phyloP scores from a whole-genome alignment of 1,140 invertebrate genomes.

The Drosophila guanche region DNA sequence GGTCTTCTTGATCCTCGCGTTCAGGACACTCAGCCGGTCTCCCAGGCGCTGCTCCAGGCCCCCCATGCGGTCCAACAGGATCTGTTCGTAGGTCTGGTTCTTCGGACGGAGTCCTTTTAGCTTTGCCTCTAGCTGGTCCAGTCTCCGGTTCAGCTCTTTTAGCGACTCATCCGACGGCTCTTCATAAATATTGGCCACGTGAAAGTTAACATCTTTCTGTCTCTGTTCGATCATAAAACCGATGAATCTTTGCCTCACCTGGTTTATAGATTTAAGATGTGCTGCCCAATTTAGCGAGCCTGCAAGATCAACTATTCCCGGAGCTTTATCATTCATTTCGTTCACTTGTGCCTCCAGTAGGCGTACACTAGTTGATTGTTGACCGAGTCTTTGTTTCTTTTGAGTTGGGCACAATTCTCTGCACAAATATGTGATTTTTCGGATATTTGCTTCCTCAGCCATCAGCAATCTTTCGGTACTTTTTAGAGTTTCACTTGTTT shows the following conservation, averaged over 20 bases:
- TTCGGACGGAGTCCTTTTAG: too few species aligned
- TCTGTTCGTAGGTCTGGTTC: too few species aligned
- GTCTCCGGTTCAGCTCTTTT: too few species aligned
- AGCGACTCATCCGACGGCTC: too few species aligned
- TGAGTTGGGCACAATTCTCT: neutral
- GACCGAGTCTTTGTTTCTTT: neutral
- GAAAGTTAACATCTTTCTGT: too few species aligned
- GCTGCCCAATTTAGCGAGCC: too few species aligned
- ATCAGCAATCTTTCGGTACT: neutral
- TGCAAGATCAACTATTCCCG: too few species aligned
- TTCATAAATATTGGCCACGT: too few species aligned
- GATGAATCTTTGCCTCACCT: too few species aligned
- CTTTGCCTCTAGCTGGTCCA: too few species aligned
- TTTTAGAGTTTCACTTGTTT: slow-evolving; percentile 1
- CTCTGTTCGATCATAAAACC: too few species aligned
- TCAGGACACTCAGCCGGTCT: neutral
- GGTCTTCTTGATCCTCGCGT: neutral
- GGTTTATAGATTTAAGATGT: too few species aligned
- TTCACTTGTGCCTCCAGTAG: slow-evolving; percentile 15
- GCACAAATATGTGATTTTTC: neutral
- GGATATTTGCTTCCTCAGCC: slow-evolving; percentile 1
- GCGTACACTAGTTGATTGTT: neutral
- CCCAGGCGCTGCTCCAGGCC: slow-evolving; percentile 11
- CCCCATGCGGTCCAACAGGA: neutral
- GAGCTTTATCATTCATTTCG: neutral